A percentile compares a stretch with the other conserved stretches of the same genome.
phyloP scores from a whole-genome alignment of 2,888 invertebrate genomes.

The Cepaea hortensis region DNA sequence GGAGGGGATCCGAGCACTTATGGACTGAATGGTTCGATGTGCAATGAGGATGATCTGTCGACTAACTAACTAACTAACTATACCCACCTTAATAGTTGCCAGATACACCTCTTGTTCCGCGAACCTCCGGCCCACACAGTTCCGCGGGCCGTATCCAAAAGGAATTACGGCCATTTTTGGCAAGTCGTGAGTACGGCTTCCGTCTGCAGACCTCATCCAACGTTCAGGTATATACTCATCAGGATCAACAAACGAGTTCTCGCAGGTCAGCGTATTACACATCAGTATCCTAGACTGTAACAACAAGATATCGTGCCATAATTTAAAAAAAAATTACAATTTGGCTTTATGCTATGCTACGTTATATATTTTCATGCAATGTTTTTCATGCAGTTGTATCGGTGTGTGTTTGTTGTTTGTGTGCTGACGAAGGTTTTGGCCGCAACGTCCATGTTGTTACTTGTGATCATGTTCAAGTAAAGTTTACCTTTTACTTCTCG shows the following conservation, averaged over 20 bases:
- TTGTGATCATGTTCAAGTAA: too few relatives aligned
- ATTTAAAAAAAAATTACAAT: not conserved
- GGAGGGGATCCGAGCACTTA: too few relatives aligned
- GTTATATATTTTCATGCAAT: too few relatives aligned
- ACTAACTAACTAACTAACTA: too few relatives aligned
- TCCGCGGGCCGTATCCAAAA: slow-evolving; percentile 61
- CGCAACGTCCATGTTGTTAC: too few relatives aligned
- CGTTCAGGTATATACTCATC: slow-evolving; percentile 62
- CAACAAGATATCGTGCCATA: not conserved
- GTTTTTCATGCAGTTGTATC: too few relatives aligned
- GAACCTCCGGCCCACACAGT: slow-evolving; percentile 77
- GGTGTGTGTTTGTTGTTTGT: too few relatives aligned
- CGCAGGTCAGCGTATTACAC: slow-evolving; percentile 11
- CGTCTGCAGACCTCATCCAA: slow-evolving; percentile 60
- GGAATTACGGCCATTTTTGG: slow-evolving; percentile 41
- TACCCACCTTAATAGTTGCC: slow-evolving; percentile 32
- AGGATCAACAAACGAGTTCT: slow-evolving; percentile 49
- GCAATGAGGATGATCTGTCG: too few relatives aligned
- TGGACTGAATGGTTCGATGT: too few relatives aligned
- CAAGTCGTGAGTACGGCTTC: slow-evolving; percentile 32
- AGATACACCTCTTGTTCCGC: slow-evolving; percentile 43
- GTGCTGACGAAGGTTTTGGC: too few relatives aligned
- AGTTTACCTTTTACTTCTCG: too few relatives aligned
- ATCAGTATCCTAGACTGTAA: slow-evolving; percentile 11
- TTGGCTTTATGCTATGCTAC: too few relatives aligned